Percentiles rank a stretch among this genome's conserved stretches.
phyloP scores from a whole-genome alignment of 2,888 invertebrate species.

The Plemyria rubiginata region DNA sequence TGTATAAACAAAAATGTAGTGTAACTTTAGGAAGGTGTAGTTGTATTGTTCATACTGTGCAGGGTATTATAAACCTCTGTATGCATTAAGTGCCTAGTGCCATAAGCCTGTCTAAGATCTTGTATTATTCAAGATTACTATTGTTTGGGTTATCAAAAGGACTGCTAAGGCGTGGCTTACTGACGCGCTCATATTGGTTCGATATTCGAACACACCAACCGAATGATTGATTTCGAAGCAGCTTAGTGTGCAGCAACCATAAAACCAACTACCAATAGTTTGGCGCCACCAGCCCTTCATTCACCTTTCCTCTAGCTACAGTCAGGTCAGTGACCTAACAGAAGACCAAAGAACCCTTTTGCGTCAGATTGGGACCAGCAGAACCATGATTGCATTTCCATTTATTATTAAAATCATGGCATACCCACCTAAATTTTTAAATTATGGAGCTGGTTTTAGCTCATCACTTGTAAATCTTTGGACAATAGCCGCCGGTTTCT shows the following conservation, averaged over 20 bases:
- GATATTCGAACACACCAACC: no score
- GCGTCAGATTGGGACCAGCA: not conserved
- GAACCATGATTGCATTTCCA: not conserved
- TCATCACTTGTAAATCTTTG: constrained; percentile 6
- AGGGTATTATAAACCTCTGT: not conserved
- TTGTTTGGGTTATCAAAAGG: no score
- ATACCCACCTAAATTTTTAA: constrained; percentile 22
- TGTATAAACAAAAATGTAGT: no score
- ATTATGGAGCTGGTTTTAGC: constrained; percentile 22
- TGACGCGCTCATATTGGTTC: no score
- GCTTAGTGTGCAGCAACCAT: no score
- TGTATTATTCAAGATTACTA: no score
- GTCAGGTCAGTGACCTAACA: not conserved
- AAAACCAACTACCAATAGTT: not conserved
- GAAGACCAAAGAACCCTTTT: not conserved
- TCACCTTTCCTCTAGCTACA: no score
- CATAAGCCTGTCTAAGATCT: not conserved
- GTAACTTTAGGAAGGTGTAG: no score
- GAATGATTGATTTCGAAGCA: no score
- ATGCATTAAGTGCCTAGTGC: not conserved
- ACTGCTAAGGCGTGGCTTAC: no score
- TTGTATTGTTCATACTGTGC: not conserved
- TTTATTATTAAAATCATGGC: constrained; percentile 16
- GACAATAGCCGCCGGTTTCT: no score
- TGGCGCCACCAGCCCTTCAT: not conserved